A percentile compares a stretch with the other conserved stretches of the same genome.
phyloP scores from a whole-genome alignment of 1,140 invertebrate genomes.

The Drosophila neocordata region DNA sequence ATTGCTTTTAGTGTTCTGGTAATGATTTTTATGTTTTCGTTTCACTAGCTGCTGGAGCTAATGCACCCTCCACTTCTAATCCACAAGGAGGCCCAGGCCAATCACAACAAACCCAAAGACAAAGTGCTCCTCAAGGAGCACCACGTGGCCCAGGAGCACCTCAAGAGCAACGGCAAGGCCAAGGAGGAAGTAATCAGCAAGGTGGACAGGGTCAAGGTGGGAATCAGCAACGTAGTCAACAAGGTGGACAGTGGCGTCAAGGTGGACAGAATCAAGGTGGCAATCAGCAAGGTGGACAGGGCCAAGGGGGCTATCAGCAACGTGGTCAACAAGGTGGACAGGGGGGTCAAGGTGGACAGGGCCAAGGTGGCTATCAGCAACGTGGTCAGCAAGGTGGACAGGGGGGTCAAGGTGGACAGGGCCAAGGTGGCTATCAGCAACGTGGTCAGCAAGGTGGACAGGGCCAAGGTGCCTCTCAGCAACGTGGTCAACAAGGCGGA shows the following conservation, averaged over 20 bases:
- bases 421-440: slow-evolving; percentile 12
- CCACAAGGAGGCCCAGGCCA: not conserved
- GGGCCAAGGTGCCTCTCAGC: not conserved
- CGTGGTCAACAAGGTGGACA: slow-evolving; percentile 5
- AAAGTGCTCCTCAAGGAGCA: no score
- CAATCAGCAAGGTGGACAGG: not conserved
- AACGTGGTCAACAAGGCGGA: slow-evolving; percentile 1
- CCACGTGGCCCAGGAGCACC: no score
- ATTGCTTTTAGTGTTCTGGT: no score
- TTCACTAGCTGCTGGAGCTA: not conserved
- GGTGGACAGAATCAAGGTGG: not conserved
- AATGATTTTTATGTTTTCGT: not conserved
- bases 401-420: slow-evolving; percentile 20
- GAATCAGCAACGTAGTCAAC: no score
- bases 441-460: slow-evolving; percentile 3
- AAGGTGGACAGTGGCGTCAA: not conserved
- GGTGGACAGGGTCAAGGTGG: no score
- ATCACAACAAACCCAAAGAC: no score
- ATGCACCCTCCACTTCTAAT: not conserved
- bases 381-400: not conserved
- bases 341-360: slow-evolving; percentile 15
- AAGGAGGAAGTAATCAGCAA: no score
- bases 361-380: slow-evolving; percentile 13
- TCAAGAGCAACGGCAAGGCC: no score
- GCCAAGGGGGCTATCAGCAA: not conserved